These are phyloP conservation scores for Riparia riparia DNA, from an alignment of 2,113 vertebrate species.

Conservation along the genomic window DNA sequence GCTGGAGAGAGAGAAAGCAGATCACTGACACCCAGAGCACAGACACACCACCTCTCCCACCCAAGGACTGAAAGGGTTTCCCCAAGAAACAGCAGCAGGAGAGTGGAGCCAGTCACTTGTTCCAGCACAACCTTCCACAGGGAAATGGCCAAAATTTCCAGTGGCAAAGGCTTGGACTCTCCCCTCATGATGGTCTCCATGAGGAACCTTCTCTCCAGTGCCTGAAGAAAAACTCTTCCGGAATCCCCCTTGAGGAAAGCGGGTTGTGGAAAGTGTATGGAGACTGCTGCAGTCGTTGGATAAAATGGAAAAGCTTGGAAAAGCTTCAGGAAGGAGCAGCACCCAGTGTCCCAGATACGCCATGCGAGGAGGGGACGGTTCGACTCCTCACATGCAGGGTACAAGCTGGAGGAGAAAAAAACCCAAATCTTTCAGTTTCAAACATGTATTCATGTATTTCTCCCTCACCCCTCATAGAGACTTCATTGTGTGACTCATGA, in stretches of 20 bases:
- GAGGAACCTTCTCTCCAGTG: neutral
- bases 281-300: neutral
- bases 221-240: neutral
- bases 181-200: neutral
- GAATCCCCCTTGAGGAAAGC: neutral
- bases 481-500: constrained; percentile 34
- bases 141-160: neutral
- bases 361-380: neutral
- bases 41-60: neutral
- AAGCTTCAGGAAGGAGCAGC: neutral
- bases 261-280: neutral
- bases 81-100: neutral
- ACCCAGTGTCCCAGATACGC: neutral
- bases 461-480: neutral
- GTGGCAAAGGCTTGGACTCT: neutral
- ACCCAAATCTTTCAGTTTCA: neutral
- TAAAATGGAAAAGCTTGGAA: neutral
- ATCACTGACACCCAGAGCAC: fast-evolving
- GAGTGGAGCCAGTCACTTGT: neutral
- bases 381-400: neutral
- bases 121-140: neutral
- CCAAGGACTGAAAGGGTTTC: neutral
- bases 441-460: neutral
- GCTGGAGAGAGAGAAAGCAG: neutral
- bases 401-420: neutral